Base-by-base conservation (phyloP, 2,113 vertebrate genomes). In the Cinclus cinclus region DNA sequence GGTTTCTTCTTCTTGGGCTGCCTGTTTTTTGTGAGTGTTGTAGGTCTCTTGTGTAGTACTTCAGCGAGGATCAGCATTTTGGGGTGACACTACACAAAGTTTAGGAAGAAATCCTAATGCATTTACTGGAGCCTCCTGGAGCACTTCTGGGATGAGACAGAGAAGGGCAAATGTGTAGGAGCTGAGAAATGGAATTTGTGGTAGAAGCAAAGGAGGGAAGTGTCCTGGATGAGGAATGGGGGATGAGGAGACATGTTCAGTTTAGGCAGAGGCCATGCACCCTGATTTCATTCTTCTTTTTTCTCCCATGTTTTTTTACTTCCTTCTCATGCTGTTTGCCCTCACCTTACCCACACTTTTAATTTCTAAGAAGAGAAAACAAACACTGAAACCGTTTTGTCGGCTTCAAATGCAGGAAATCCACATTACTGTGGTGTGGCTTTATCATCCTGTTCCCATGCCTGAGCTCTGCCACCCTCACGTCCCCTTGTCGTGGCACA, bases 301-400 rank as follows among this genome's bases (percentile, higher is more conserved):
- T 21, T 30, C 21, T 10, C 8, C 30, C 35, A 0, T 28, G 3
- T 2, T 23, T 27, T 77, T 63, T 47, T 10, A 11, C 8, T 56
- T 50, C 62, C 10, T 52, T 64, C 37, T 73, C 3, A 0, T 27
- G 33, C 53, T 0, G 0, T 47, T 65, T 53, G 37, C 13, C 7
- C n/a, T 69, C 53, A 63, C 56, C 0, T 0, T 23, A 10, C 33
- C 15, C 30, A 21, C 2, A 3, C 10, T 63, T 74, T 1, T 1
- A 7, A 59, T 83, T 95, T 89, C 64, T 60, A 47, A 68, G 64
- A 75, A 77, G 65, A 85, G 27, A 35, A 50, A 53, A 49, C 23
- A 58, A 23, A 12, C 1, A 10, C 10, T 20, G 12, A 49, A 62
- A 27, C 23, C 0, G 0, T 75, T 90, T 64, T 5, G 24, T 58